phyloP scores from a whole-genome alignment of 2,888 invertebrate species.

The Isoperla grammatica region DNA sequence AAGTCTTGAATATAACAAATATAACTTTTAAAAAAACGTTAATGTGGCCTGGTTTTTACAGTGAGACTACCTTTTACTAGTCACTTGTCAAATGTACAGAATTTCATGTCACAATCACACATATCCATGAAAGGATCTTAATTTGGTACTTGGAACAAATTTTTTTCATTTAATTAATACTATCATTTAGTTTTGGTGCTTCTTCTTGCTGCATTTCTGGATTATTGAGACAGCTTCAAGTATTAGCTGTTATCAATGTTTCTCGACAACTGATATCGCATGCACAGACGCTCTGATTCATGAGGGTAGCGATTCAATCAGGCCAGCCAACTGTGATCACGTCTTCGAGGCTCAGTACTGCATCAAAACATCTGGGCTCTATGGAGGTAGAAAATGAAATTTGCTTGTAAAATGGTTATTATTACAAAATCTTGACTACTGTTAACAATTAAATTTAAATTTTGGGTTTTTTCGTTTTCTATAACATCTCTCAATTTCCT shows the following conservation, averaged over 20 bases:
- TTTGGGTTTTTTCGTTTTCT: no score
- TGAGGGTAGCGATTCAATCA: constrained; percentile 45
- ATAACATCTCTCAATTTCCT: no score
- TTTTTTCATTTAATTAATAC: constrained; percentile 14
- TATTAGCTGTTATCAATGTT: constrained; percentile 68
- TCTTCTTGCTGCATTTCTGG: constrained; percentile 8
- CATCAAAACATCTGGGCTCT: constrained; percentile 63
- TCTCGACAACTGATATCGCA: constrained; percentile 57
- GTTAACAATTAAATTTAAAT: not conserved
- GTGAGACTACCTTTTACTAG: no score
- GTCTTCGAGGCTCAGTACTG: constrained; percentile 78
- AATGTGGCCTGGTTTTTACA: no score
- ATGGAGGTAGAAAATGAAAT: constrained; percentile 31
- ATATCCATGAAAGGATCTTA: no score
- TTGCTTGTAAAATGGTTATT: not conserved
- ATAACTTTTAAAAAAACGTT: no score
- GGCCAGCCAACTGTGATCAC: constrained; percentile 60
- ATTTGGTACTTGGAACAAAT: no score
- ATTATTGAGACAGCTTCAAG: constrained; percentile 30
- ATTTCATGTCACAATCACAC: no score
- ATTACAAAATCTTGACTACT: not conserved
- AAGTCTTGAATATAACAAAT: no score
- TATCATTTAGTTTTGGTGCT: constrained; percentile 1
- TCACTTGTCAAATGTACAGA: no score
- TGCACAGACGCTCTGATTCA: constrained; percentile 63